Evolutionary conservation across 2,113 vertebrate species (phyloP), one percentile per base, ranked within the genome.

Genomic region (Hylia prasina): DNA sequence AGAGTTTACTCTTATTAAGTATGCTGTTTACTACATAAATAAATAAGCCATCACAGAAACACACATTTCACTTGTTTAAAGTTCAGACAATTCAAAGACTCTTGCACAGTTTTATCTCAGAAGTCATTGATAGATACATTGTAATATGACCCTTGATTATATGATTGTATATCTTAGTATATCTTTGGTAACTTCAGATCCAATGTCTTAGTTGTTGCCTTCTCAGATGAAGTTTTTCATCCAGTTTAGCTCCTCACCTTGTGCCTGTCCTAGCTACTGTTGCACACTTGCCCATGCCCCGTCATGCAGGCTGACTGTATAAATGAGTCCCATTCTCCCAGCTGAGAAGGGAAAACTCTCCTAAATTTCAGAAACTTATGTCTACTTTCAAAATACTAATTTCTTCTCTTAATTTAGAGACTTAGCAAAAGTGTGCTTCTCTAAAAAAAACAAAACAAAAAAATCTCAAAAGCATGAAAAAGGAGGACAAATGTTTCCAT

Each of bases 391-490:
- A 82, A 90, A 42, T 47, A 15, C 13, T 45, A 15, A 25, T 51
- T 81, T 87, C 9, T 70, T 44, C 13, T 40, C 22, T 31, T 61
- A 48, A 60, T 77, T 81, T 73, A 85, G 27, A 77, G 54, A 35
- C 4, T 33, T 4, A 25, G 7, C 4, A 73, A 39, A 84, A 77
- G 7, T 23, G 2, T 2, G 0, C 1, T 9, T 11, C 20, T 87
- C 28, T 50, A 17, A 47, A 47, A 63, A 45, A 45, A 20, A 42
- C 7, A 5, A 37, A 45, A 11, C 6, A 10, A 51, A 51, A 33
- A 33, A 25, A 9, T 11, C 12, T 12, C 7, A 31, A 75, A 51
- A 53, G 5, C 4, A 40, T 24, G 4, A 8, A 45, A 35, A 86
- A 71, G 2, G 3, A 71, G 8, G 5, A 44, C 8, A 81, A 73